Evolutionary conservation across 2,888 invertebrate species (phyloP), one percentile per base, ranked within the genome.

Genomic region (Dione juno): DNA sequence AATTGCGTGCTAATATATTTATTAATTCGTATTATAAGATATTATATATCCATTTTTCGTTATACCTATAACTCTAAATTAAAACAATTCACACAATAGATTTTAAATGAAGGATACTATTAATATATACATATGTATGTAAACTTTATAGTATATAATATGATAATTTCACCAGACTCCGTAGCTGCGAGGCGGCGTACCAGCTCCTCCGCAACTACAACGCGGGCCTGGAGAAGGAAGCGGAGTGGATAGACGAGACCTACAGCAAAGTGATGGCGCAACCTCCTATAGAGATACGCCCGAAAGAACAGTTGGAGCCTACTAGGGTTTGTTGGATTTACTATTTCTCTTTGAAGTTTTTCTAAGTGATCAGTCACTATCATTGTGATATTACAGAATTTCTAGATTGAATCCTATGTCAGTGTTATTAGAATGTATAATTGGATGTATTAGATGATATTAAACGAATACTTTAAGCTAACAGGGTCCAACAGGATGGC

Each of bases 181-280:
- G 97, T 77, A 97, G 97, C 84, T 97, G 98, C 82, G 98, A 99
- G 85, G 96, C 97, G 40, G 98, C 98, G 0, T 97, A 97, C 82
- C 97, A 97, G 81, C 94, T 98, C 76, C 95, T 99, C 83, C 97
- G 98, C 83, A 97, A 97, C 88, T 98, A 98, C 89, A 96, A 97
- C 82, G 97, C 96, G 71, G 97, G 98, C 35, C 95, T 98, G 79
- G 96, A 97, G 82, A 96, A 96, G 77, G 98, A 99, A 87, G 97
- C 97, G 78, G 96, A 96, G 80, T 98, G 98, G 96, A 95, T 98
- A 72, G 97, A 98, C 82, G 97, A 97, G 77, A 95, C 96, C 19
- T 97, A 96, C 84, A 95, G 94, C 76, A 97, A 97, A 85, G 93
- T 98, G 66, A 97, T 97, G 78, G 95, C 95, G 21, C 94, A 96